Percentiles rank a stretch among this genome's conserved stretches.
Evolutionary conservation across 2,888 invertebrate genomes (phyloP).

Genomic region (Tachina fera): DNA sequence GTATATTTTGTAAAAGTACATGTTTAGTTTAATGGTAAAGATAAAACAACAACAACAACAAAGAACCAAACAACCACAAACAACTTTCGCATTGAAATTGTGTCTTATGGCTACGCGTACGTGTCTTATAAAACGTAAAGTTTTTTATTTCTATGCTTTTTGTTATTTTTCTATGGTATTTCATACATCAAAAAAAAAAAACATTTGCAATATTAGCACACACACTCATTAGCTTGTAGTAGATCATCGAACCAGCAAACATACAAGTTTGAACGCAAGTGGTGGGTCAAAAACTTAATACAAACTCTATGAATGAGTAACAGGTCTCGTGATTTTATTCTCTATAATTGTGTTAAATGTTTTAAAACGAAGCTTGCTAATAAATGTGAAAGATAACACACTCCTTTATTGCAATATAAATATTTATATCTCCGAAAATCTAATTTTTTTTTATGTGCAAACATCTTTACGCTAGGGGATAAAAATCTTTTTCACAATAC

Average conservation of each 20-base stretch:
- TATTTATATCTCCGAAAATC: no score
- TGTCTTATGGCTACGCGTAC: slow-evolving; percentile 72
- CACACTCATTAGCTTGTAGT: not conserved
- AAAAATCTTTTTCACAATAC: no score
- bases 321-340: no score
- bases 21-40: slow-evolving; percentile 43
- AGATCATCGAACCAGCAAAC: not conserved
- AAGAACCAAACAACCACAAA: slow-evolving; percentile 61
- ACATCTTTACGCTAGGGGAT: no score
- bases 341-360: no score
- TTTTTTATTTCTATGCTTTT: slow-evolving; percentile 7
- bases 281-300: no score
- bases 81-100: slow-evolving; percentile 72
- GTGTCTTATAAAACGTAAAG: slow-evolving; percentile 59
- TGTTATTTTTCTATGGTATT: slow-evolving; percentile 20
- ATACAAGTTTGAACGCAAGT: not conserved
- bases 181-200: slow-evolving; percentile 9
- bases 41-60: slow-evolving; percentile 31
- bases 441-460: no score
- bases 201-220: slow-evolving; percentile 2
- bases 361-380: no score
- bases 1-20: slow-evolving; percentile 54
- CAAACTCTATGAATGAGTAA: no score
- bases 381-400: no score
- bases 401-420: no score